Percentiles rank a stretch among this genome's conserved stretches.
These are phyloP conservation scores for Python bivittatus DNA, from an alignment of 2,113 vertebrate species.

Conservation along the genomic window DNA sequence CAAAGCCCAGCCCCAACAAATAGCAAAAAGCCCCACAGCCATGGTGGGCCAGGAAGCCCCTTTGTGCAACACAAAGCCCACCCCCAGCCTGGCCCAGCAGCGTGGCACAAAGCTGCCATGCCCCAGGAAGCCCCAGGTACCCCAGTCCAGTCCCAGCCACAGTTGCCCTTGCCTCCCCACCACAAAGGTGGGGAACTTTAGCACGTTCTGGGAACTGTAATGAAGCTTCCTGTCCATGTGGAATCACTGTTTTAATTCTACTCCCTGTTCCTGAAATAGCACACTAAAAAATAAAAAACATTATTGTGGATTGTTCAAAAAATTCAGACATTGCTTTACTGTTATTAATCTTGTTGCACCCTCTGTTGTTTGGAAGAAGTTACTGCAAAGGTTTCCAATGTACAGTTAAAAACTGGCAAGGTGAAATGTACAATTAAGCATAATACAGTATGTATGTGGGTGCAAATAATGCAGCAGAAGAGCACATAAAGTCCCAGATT, in stretches of 20 bases:
- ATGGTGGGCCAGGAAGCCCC: too few relatives aligned
- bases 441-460: neutral
- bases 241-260: neutral
- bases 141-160: too few relatives aligned
- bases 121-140: too few relatives aligned
- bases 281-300: neutral
- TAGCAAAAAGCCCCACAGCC: too few relatives aligned
- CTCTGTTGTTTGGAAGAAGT: neutral
- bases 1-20: too few relatives aligned
- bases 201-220: neutral
- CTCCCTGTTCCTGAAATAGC: neutral
- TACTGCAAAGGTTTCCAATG: neutral
- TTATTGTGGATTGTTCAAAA: neutral
- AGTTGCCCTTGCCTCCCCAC: too few relatives aligned
- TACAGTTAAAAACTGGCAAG: neutral
- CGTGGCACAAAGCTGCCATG: too few relatives aligned
- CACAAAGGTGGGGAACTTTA: neutral
- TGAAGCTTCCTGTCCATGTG: neutral
- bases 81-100: too few relatives aligned
- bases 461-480: too few relatives aligned
- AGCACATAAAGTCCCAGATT: neutral
- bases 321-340: neutral
- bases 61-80: too few relatives aligned
- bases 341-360: neutral
- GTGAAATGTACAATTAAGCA: neutral